Evolutionary conservation across 2,113 vertebrate species (phyloP).

Genomic region (Sakesphorus luctuosus): DNA sequence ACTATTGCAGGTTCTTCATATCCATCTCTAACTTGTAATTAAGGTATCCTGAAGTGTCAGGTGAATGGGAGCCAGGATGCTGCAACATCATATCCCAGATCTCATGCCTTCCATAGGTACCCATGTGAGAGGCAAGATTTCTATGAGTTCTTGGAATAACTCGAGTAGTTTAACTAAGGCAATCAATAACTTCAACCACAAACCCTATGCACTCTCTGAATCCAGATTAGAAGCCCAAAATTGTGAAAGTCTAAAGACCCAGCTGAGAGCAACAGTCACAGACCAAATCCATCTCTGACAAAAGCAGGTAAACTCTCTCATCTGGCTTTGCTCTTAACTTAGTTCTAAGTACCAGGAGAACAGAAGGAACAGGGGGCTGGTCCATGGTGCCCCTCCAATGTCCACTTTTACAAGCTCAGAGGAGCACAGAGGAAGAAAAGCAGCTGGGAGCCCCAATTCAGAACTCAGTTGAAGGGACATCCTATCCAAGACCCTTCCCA

Average conservation of each 20-base stretch:
- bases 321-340: background rate
- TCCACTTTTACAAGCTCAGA: background rate
- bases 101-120: background rate
- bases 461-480: background rate
- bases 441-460: background rate
- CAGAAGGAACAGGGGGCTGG: background rate
- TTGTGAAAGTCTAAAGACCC: background rate
- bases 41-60: background rate
- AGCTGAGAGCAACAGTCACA: background rate
- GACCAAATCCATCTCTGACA: background rate
- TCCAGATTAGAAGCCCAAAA: background rate
- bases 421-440: background rate
- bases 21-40: background rate
- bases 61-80: background rate
- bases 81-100: background rate
- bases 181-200: background rate
- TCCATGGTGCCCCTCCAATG: background rate
- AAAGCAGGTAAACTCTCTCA: rapidly evolving
- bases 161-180: background rate
- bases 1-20: background rate
- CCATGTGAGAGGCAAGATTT: background rate
- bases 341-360: rapidly evolving
- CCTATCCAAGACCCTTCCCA: background rate
- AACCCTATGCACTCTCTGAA: background rate
- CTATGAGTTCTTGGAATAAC: background rate